Conservation (phyloP, 2,113 vertebrate genomes). For the Syngnathoides biaculeatus region DNA sequence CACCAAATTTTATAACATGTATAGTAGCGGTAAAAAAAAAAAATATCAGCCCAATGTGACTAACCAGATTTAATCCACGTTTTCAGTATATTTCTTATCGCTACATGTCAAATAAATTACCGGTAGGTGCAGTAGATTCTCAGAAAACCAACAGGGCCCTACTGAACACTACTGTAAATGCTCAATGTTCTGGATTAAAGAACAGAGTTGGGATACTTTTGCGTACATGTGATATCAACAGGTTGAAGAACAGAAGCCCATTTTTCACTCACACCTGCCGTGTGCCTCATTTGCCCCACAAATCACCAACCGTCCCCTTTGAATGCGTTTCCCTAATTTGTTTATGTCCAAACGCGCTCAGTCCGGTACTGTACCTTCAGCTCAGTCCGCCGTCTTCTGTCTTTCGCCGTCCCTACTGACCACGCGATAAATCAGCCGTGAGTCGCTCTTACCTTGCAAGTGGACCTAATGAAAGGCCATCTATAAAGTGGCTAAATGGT, state of each 20-base stretch:
- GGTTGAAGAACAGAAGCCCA: neutral
- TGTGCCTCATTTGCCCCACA: neutral
- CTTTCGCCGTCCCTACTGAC: conserved; percentile 65
- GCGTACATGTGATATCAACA: no score
- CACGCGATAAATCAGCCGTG: conserved; percentile 88
- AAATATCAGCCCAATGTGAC: no score
- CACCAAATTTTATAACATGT: no score
- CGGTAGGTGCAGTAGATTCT: no score
- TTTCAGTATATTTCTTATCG: no score
- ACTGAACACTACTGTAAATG: no score
- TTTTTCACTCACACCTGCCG: neutral
- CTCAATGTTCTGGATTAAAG: no score
- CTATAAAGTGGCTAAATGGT: conserved; percentile 92
- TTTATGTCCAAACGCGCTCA: conserved; percentile 42
- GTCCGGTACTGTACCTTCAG: neutral
- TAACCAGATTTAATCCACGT: no score
- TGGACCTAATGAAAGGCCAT: conserved; percentile 83
- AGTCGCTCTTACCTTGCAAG: conserved; percentile 81
- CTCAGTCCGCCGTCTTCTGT: neutral
- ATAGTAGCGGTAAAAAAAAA: no score
- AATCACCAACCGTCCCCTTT: conserved; percentile 30
- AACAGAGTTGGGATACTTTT: no score
- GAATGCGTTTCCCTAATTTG: conserved; percentile 55
- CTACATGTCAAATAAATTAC: no score
- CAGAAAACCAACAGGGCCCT: no score